Conservation (phyloP, 2,797 vertebrate species). For the Dendrocincla tyrannina region DNA sequence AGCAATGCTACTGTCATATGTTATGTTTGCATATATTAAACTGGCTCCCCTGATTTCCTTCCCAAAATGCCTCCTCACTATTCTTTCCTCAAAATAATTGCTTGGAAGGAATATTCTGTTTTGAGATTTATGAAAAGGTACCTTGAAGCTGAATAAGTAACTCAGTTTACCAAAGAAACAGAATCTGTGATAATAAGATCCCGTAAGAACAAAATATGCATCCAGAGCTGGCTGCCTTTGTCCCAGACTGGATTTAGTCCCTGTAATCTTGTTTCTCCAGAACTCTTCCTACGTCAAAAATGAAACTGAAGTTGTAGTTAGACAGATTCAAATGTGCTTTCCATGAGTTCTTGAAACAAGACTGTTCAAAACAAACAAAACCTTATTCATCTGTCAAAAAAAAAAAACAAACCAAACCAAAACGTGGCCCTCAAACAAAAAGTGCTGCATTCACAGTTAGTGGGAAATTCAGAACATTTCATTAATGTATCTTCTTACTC, state of each 20-base stretch:
- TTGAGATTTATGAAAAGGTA: neutral
- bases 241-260: neutral
- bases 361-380: neutral
- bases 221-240: neutral
- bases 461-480: neutral
- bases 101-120: neutral
- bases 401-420: too few relatives aligned
- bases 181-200: neutral
- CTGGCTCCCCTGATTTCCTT: conserved; percentile 32
- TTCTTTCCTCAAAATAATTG: neutral
- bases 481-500: neutral
- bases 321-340: neutral
- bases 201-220: neutral
- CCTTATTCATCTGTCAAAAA: neutral
- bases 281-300: neutral
- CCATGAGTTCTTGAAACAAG: neutral
- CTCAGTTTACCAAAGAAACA: neutral
- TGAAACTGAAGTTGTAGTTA: neutral
- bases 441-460: neutral
- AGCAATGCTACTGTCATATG: conserved; percentile 36
- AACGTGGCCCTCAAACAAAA: neutral
- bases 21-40: conserved; percentile 53
- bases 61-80: conserved; percentile 16
- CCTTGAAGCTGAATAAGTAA: neutral
- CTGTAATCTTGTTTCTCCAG: neutral